Base-by-base conservation (phyloP, 2,797 vertebrate genomes). In the Trachops cirrhosus region DNA sequence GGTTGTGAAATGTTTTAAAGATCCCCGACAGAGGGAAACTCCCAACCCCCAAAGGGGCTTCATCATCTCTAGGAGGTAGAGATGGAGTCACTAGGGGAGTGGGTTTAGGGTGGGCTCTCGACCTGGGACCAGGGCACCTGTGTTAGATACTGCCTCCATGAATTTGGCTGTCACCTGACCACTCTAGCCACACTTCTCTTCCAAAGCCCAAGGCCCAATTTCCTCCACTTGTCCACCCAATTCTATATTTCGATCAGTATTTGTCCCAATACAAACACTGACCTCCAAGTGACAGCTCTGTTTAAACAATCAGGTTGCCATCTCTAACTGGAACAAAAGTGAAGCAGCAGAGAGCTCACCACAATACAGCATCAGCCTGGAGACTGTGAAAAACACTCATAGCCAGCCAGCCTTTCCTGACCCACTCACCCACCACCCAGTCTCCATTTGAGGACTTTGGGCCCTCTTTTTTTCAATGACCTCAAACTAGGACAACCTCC, bases 401-500 rank as follows among this genome's bases (percentile, higher is more conserved):
- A 24, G 78, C 59, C 88, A 29, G 74, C 46, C 34, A 18, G 90
- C 77, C 74, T 46, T 39, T 48, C 18, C 54, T 78, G 91, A 96
- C 93, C 74, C 26, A 73, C 34, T 0, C 57, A 70, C 48, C 34
- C 95, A 70, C 86, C 46, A 0, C 46, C 87, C 12, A 71, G 14
- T 70, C 70, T 67, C n/a, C 39, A 6, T 1, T 68, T 80, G 97
- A 97, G 80, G 94, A 97, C 86, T 34, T 62, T 59, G 41, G 97
- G 93, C 78, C 34, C 92, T 90, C 89, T 95, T 94, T 91, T 92
- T 86, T 96, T 85, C 71, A 90, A 80, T 97, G 94, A 89, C 91
- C 92, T 75, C 96, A 82, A 98, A 98, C 92, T 95, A 98, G 97
- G 95, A 88, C 97, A 98, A 92, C 68, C 91, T 96, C 92, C 91